These are phyloP conservation scores for Galerucella pusilla DNA, from an alignment of 2,888 invertebrate species.

Conservation along the genomic window DNA sequence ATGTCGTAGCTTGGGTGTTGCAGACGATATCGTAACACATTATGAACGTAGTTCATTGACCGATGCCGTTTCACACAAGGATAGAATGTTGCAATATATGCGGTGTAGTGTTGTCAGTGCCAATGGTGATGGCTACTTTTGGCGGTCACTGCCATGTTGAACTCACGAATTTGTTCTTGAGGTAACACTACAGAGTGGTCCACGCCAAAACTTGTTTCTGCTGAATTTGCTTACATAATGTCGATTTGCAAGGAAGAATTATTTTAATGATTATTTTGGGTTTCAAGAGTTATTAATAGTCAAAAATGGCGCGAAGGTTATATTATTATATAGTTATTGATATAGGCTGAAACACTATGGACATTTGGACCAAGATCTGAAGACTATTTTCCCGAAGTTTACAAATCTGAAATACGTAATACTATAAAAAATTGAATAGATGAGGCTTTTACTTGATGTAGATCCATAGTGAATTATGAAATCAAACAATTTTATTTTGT, in stretches of 20 bases:
- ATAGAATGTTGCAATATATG: constrained; percentile 51
- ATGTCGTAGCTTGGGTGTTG: constrained; percentile 45
- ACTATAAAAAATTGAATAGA: no score
- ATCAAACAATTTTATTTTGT: no score
- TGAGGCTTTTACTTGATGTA: no score
- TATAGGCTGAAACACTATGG: no score
- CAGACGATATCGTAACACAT: constrained; percentile 64
- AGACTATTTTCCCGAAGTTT: no score
- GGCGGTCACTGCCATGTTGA: constrained; percentile 52
- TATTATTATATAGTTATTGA: no score
- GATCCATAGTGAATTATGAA: no score
- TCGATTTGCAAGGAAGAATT: neutral
- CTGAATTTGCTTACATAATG: neutral
- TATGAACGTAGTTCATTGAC: constrained; percentile 62
- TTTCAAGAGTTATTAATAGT: neutral
- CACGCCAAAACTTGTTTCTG: neutral
- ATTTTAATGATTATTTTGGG: neutral
- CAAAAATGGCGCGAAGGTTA: no score
- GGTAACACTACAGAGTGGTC: constrained; percentile 39
- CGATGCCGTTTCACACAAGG: constrained; percentile 54
- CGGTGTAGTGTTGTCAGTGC: constrained; percentile 50
- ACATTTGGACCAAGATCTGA: no score
- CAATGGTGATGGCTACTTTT: constrained; percentile 52
- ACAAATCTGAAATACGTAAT: no score
- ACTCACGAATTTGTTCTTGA: constrained; percentile 45